Percentiles rank a stretch among this genome's conserved stretches.
Evolutionary conservation across 2,113 vertebrate species (phyloP).

Genomic region (Stigmatopora nigra): DNA sequence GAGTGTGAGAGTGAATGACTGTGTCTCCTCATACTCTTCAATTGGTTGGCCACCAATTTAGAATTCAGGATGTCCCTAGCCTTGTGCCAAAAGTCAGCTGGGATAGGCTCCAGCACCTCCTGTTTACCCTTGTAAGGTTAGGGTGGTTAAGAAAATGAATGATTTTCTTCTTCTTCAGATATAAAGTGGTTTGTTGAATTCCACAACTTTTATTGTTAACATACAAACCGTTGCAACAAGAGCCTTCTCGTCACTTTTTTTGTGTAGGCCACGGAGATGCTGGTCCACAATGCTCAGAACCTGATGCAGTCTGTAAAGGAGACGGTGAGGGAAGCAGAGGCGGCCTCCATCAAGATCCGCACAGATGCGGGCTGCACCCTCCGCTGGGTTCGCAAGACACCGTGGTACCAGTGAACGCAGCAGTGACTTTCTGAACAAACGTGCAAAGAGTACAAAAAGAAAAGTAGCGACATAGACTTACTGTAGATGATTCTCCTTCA

Average conservation of each 20-base stretch:
- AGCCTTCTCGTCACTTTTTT: background rate
- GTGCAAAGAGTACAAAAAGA: constrained; percentile 8
- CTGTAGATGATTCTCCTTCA: constrained; percentile 30
- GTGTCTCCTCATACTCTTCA: no score
- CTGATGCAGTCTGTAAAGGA: constrained; percentile 99
- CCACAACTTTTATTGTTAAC: no score
- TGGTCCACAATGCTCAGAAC: constrained; percentile 98
- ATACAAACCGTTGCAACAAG: no score
- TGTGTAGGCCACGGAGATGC: constrained; percentile 91
- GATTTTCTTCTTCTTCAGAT: no score
- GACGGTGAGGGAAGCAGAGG: constrained; percentile 97
- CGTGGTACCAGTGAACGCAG: constrained; percentile 90
- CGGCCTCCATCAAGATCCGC: constrained; percentile 97
- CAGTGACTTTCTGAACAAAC: constrained; percentile 7
- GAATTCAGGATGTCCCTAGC: no score
- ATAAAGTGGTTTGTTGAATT: no score
- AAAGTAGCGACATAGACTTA: constrained; percentile 19
- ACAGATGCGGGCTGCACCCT: constrained; percentile 95
- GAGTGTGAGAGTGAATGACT: no score
- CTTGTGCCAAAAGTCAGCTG: no score
- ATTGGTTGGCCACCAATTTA: background rate
- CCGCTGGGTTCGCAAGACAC: constrained; percentile 97
- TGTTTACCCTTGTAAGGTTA: no score
- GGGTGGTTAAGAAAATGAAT: no score
- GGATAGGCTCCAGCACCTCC: no score